Base-by-base conservation (phyloP, 2,888 invertebrate species). In the Entomobrya proxima region DNA sequence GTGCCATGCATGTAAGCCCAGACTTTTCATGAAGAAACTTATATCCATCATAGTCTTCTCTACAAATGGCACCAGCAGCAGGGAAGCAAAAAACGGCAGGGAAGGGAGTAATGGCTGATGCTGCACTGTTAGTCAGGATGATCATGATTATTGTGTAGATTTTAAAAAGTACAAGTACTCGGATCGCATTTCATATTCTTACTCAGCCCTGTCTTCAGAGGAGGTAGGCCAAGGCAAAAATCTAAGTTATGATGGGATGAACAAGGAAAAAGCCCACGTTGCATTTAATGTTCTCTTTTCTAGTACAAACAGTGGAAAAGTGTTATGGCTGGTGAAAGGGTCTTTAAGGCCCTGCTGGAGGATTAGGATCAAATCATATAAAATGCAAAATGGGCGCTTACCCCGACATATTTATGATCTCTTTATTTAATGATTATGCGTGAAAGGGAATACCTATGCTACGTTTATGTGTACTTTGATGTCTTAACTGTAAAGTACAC, bases 221-320 rank as follows among this genome's bases (percentile, higher is more conserved):
- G 24, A 9, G 40, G 69, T 44, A 44, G 40, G 69, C 40, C 69
- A 69, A 44, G 69, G 69, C 40, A 44, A 69, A 69, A 15, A 24
- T 37, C 1, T 13, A 11, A 37, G 37, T 67, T 44, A 44, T 37
- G 69, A 24, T 0, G 44, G 13, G 13, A n/a, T n/a, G n/a, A n/a
- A n/a, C 13, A 44, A 21, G 44, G 44, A 24, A 69, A 69, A 69
- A 40, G 27, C 21, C 2, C 1, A 27, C 24, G 40, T 69, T 69
- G 40, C 69, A 69, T 44, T 64, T 58, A 27, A 58, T 58, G 55
- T 30, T 58, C 30, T 27, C 24, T n/a, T 35, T 61, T 15, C 61
- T 35, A 35, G 35, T 58, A 58, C 24, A 24, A 15, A 4, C 13
- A 2, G 30, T 13, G 30, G n/a, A 58, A 58, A 58, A 58, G 13